Evolutionary conservation across 2,888 invertebrate genomes (phyloP), one percentile per base, ranked within the genome.

Genomic region (Acrocyrtus sp.): DNA sequence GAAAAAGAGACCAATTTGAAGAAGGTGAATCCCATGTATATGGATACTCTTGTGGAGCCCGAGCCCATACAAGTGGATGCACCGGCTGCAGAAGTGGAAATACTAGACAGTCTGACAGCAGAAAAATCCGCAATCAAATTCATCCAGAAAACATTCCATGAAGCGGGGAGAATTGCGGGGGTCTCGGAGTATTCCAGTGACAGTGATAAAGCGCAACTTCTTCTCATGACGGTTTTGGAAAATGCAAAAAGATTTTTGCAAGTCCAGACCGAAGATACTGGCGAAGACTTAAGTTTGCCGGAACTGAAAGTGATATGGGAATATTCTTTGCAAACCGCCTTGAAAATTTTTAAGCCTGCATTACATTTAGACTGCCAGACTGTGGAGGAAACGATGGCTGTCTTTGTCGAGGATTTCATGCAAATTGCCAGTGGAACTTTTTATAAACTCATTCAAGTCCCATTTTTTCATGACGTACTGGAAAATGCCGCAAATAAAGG

Each of bases 191-290:
- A 66, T 50, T 65, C 51, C 2, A 60, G 41, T 17, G 61, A 69
- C 21, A 66, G 67, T 17, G 76, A 78, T 50, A 57, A 66, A 10
- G 60, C 75, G 4, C 78, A 80, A 60, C 47, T 78, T 8, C 63
- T 80, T 6, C 65, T 80, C 4, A 65, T 67, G 47, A 72, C 72
- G 10, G 63, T 80, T 26, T 34, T 75, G n/a, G 75, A 77, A n/a
- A 72, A 54, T 61, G 76, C 61, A 54, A 76, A 70, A 60, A 54
- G 27, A 24, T 62, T 60, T 62, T 19, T 60, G 51, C 47, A 75
- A 72, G 21, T 19, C 22, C 60, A 66, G 39, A 39, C 27, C 21
- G n/a, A n/a, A n/a, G 26, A 29, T 19, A 8, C 6, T n/a, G 34
- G 50, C 12, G 60, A 58, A 50, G 60, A 72, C 24, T 39, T 72